Evolutionary conservation across 2,888 invertebrate species (phyloP).

Genomic region (Hirudinaria manillensis): DNA sequence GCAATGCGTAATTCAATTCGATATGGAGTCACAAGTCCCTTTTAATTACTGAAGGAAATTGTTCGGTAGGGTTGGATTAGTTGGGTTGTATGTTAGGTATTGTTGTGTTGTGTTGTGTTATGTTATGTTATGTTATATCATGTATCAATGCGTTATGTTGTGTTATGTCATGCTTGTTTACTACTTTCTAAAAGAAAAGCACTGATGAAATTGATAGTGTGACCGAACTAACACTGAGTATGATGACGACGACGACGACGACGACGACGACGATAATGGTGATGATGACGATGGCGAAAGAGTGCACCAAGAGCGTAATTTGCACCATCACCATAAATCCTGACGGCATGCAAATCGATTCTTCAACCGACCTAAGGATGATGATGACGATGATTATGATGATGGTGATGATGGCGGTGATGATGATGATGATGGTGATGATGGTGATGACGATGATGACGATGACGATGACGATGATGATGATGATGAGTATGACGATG

Average conservation of each 20-base stretch:
- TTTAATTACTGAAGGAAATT: too few relatives aligned
- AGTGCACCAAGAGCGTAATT: conserved; percentile 6
- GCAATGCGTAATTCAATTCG: too few relatives aligned
- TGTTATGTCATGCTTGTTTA: too few relatives aligned
- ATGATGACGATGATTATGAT: conserved; percentile 18
- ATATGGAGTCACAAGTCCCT: too few relatives aligned
- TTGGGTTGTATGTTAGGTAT: too few relatives aligned
- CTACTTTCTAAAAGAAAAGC: too few relatives aligned
- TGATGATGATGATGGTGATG: conserved; percentile 17
- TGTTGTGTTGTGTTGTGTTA: too few relatives aligned
- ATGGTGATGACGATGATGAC: conserved; percentile 12
- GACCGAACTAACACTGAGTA: not conserved
- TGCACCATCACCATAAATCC: conserved; percentile 1
- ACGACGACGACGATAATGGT: not conserved
- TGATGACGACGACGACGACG: not conserved
- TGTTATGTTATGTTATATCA: too few relatives aligned
- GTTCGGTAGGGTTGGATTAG: too few relatives aligned
- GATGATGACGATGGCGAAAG: not conserved
- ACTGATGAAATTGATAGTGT: not conserved
- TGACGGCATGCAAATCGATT: not conserved
- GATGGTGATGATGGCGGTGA: not conserved
- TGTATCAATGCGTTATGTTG: too few relatives aligned
- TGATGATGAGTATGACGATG: not conserved
- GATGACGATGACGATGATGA: conserved; percentile 15
- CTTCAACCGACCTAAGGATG: not conserved